Base-by-base conservation (phyloP, 2,113 vertebrate genomes). In the Amazona guildingii region DNA sequence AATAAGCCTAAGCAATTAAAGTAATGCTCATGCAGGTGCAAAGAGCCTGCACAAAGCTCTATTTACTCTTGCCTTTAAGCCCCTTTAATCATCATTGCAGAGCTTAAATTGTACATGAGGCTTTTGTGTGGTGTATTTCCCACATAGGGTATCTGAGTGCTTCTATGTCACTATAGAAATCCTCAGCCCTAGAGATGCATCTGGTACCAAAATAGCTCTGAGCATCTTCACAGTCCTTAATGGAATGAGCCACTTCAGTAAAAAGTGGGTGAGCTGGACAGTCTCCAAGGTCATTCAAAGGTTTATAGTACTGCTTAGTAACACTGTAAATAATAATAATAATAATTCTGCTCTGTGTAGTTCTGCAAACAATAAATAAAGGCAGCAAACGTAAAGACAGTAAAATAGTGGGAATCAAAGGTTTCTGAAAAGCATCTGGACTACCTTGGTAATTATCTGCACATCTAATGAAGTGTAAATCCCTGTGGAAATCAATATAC, bases 1-100 rank as follows among this genome's bases (percentile, higher is more conserved):
- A 97, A 95, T 90, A 97, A 96, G 69, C 80, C 83, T 57, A 86
- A 93, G 83, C 90, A 94, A 96, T 95, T 93, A 96, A 35, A 24
- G 20, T 64, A 72, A 94, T 84, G 86, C 41, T 93, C 76, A 67
- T 64, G 88, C 85, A 95, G 92, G 94, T 95, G 95, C 86, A 96
- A 95, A 92, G n/a, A 90, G 76, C 76, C 83, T 72, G 46, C 79
- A 92, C 33, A 86, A 94, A 90, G 55, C 77, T 68, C 85, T 95
- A 11, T 93, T 93, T 93, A 68, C 79, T 86, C 62, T 75, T 90
- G 68, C 83, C 76, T 95, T 90, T 92, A 93, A 92, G 72, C 27
- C 29, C 41, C 66, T 81, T 86, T 78, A 86, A 86, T 93, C 79
- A 76, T 55, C 90, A 59, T 41, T 70, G 88, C 5, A 1, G 35